Base-by-base conservation (phyloP, 2,113 vertebrate species). In the Leptocoma aspasia region DNA sequence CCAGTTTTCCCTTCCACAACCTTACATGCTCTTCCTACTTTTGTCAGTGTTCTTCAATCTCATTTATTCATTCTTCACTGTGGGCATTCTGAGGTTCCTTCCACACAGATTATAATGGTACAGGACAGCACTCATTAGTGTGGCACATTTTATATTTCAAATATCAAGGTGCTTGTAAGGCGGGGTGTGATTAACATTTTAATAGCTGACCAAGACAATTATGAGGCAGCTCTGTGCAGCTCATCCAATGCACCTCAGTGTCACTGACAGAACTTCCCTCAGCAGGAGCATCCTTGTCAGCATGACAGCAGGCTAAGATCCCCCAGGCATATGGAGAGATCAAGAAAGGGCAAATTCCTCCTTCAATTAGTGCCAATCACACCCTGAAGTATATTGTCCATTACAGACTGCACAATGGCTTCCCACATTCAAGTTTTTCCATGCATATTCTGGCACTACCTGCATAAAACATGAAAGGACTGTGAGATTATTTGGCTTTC, bases 291-390 rank as follows among this genome's bases (percentile, higher is more conserved):
- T 53, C 89, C 50, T 50, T 88, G 93, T 93, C 84, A 91, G 63
- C 54, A 10, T 76, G 94, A 95, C 35, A 92, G 90, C 73, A 87
- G 52, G 77, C 69, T 61, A 86, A 92, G 44, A 86, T 77, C 78
- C 83, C 63, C 41, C 45, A 76, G 85, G 93, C 91, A 49, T 54
- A 95, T 5, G 47, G 76, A 95, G 53, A n/a, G 90, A 95, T 44
- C 6, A 4, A 84, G 53, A 88, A 73, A 89, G 86, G 90, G 64
- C 69, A 89, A 68, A 94, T 85, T 91, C 86, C 81, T 90, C 76
- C 94, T 91, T 90, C 91, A 96, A 95, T 81, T 95, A 90, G 59
- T 95, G 89, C 71, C 94, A 95, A 89, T 96, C 88, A 95, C 49
- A 79, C 52, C 81, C 69, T 56, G 89, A 82, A 92, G 82, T 39